Evolutionary conservation across 2,113 vertebrate species (phyloP), one percentile per base, ranked within the genome.

Genomic region (Solea solea): DNA sequence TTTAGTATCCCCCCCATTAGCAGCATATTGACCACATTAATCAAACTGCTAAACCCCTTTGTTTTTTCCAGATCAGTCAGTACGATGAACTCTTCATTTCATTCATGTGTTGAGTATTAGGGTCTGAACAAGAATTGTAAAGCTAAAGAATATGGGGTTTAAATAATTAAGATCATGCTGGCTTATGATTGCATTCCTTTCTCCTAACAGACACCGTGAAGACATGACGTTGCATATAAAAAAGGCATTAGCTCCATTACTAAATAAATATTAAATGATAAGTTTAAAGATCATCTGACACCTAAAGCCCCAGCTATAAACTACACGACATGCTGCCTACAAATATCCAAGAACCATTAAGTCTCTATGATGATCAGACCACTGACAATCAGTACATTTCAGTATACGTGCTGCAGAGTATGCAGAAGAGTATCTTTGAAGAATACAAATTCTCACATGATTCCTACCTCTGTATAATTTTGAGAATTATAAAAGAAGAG

Each of bases 81-180:
- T 76, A 64, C 85, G 78, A 90, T 87, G 71, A 86, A 84, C 78
- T 59, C 56, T 78, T 82, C 63, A 46, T 48, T 58, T 79, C 64
- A 41, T 67, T 67, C 60, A 40, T 57, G 67, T 51, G 45, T 67
- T 64, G 46, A 63, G 51, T 12, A 52, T 8, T 21, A 7, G 45
- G 69, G 42, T 78, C 79, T 80, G 63, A 81, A 72, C 51, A 51
- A 55, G 66, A 72, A 80, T 57, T 81, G 85, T 80, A 76, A 72
- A 74, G 76, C 84, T 72, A 82, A 90, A 90, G 67, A 89, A 82
- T 84, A 76, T 83, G 76, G 73, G 69, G 69, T 81, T 89, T 88
- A 87, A 86, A 92, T 89, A 89, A 87, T 91, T 88, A 80, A 86
- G 74, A 82, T 81, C 85, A 78, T 46, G 72, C 82, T 81, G 79